Base-by-base conservation (phyloP, 1,140 invertebrate genomes). In the Drosophila murphyi region DNA sequence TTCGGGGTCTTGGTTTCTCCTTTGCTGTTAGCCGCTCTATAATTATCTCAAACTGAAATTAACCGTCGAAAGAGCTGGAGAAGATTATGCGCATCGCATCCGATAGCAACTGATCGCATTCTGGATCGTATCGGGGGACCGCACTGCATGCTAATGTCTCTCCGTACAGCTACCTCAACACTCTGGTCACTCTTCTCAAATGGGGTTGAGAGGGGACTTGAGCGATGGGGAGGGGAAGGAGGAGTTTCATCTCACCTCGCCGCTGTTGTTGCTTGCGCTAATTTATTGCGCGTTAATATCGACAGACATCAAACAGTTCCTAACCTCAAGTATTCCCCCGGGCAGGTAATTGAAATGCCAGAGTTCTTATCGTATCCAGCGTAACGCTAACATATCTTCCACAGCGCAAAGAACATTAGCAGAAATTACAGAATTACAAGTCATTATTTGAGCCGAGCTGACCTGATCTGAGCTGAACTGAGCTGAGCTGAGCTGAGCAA, bases 21-120 rank as follows among this genome's bases (percentile, higher is more conserved):
- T 89, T 90, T 90, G 87, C 64, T 82, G 81, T 64, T 70, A 70
- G 86, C 90, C 90, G 90, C 90, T 90, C 90, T 91, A 85, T 91
- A 91, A 91, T 91, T 91, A 91, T 91, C 90, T 91, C 90, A 85
- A 90, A 91, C 86, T 85, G 73, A 91, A 91, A 91, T 91, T 91
- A 91, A 91, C 90, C 90, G 87, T 88, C 86, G 90, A 91, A 91
- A 91, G 90, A 91, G 90, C 72, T 81, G 75, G 72, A 64, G 12
- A 78, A 89, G 85, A 89, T 89, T 89, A 89, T 88, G 85, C 80
- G 80, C 83, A 78, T 71, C 76, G 75, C 60, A 77, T 78, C 80
- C 57, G 69, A 73, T 43, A 20, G 20, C 39, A 50, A 8, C 34
- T 52, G 59, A 82, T 80, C 76, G 52, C 67, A 77, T 60, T 48